Percentiles rank a stretch among this genome's conserved stretches.
phyloP scores from a whole-genome alignment of 23 tunicate genomes.

The Botrylloides violaceus region DNA sequence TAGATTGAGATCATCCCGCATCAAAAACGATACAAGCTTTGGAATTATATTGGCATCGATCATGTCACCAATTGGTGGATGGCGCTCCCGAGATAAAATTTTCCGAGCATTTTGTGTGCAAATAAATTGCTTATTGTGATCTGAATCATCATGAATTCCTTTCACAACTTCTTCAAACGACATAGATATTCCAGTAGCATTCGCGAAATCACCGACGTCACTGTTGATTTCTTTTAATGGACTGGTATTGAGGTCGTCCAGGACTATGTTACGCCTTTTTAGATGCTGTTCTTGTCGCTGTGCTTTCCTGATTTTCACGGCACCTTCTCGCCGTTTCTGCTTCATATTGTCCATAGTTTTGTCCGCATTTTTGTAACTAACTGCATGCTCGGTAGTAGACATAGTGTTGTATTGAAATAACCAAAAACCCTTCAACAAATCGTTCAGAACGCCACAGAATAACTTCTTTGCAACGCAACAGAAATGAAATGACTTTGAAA shows the following conservation, averaged over 20 bases:
- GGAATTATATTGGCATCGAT: conserved; percentile 68
- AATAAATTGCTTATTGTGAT: conserved; percentile 45
- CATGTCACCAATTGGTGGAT: conserved; percentile 90
- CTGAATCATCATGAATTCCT: conserved; percentile 46
- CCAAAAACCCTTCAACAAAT: not conserved
- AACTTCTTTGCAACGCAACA: not conserved
- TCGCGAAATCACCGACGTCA: conserved; percentile 25
- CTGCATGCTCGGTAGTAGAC: not conserved
- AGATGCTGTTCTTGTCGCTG: conserved; percentile 86
- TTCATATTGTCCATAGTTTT: conserved; percentile 34
- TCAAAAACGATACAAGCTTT: conserved; percentile 77
- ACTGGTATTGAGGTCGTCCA: conserved; percentile 89
- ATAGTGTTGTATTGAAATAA: not conserved
- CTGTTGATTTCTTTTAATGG: conserved; percentile 80
- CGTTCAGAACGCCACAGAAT: not conserved
- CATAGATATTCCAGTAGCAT: conserved; percentile 30
- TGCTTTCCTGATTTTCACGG: conserved; percentile 74
- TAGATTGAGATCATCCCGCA: conserved; percentile 60
- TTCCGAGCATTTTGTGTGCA: conserved; percentile 86
- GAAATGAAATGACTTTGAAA: conserved; percentile 12
- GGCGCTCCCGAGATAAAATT: conserved; percentile 83
- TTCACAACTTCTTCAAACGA: conserved; percentile 60
- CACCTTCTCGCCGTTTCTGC: conserved; percentile 68
- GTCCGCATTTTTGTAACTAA: conserved; percentile 8
- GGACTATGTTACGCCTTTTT: conserved; percentile 76